Conservation (phyloP, 2,888 invertebrate species). For the Rhagonycha fulva region DNA sequence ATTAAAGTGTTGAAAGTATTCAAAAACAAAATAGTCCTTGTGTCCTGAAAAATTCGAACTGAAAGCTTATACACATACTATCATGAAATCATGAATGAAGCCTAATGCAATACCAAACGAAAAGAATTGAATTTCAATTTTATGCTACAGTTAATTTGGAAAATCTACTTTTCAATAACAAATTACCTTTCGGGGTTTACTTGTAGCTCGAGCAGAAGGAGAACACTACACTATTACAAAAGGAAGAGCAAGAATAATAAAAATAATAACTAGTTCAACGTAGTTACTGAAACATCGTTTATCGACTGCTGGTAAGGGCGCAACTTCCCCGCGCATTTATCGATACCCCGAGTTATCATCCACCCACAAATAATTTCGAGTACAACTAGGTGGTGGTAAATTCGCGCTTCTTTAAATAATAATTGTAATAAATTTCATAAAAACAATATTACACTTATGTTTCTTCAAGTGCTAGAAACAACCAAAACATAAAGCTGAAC, state of each 20-base stretch:
- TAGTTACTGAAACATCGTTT: slow-evolving; percentile 35
- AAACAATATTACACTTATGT: neutral
- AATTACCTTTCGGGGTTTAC: slow-evolving; percentile 13
- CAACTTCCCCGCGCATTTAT: slow-evolving; percentile 52
- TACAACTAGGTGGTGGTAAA: slow-evolving; percentile 22
- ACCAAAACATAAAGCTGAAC: neutral
- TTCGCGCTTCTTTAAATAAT: slow-evolving; percentile 19
- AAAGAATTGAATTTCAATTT: neutral
- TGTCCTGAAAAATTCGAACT: neutral
- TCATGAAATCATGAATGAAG: slow-evolving; percentile 11
- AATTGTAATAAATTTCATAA: neutral
- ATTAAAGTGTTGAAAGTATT: neutral
- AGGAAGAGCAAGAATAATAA: slow-evolving; percentile 29
- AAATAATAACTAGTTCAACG: slow-evolving; percentile 30
- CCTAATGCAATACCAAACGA: neutral
- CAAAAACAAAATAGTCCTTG: neutral
- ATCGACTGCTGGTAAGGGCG: slow-evolving; percentile 51
- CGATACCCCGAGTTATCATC: slow-evolving; percentile 47
- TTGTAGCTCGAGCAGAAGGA: slow-evolving; percentile 7
- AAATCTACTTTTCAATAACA: neutral
- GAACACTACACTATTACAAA: slow-evolving; percentile 30
- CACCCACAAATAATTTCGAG: slow-evolving; percentile 38
- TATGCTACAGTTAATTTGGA: neutral
- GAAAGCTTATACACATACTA: neutral
- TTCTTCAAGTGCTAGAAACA: neutral